Conservation (phyloP, 92 coral and sea anemone species). For the Diadumene lineata region DNA sequence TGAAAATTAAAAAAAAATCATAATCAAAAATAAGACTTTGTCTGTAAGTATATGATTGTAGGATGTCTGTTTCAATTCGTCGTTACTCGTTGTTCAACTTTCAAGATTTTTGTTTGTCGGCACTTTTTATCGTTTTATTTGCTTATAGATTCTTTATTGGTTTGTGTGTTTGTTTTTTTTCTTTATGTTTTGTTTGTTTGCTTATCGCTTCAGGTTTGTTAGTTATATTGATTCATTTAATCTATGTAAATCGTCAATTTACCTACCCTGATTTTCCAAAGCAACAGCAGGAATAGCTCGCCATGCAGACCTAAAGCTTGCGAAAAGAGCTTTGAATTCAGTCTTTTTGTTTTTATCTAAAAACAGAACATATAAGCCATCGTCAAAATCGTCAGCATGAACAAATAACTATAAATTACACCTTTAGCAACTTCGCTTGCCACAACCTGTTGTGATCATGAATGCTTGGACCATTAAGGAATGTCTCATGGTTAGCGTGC, state of each 20-base stretch:
- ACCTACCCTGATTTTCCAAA: slow-evolving; percentile 70
- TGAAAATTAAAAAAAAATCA: too few relatives aligned
- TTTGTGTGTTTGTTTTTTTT: not conserved
- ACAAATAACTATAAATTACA: not conserved
- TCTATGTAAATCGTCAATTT: not conserved
- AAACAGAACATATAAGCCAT: not conserved
- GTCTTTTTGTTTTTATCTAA: slow-evolving; percentile 24
- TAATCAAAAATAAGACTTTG: too few relatives aligned
- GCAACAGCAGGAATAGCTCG: slow-evolving; percentile 46
- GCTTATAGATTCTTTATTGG: not conserved
- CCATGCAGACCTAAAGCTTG: slow-evolving; percentile 81
- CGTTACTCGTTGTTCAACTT: too few relatives aligned
- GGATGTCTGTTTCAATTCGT: too few relatives aligned
- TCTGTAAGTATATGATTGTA: too few relatives aligned
- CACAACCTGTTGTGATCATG: too few relatives aligned
- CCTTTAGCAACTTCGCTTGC: not conserved
- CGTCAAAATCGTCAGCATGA: not conserved
- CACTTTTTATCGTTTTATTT: not conserved
- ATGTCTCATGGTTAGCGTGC: too few relatives aligned
- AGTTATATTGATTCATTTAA: not conserved
- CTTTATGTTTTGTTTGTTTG: not conserved
- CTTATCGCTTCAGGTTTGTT: not conserved
- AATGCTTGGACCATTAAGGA: too few relatives aligned
- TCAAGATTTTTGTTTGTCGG: too few relatives aligned
- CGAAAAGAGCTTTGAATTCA: slow-evolving; percentile 52